Base-by-base conservation (phyloP, 2,113 vertebrate species). In the Procavia capensis region DNA sequence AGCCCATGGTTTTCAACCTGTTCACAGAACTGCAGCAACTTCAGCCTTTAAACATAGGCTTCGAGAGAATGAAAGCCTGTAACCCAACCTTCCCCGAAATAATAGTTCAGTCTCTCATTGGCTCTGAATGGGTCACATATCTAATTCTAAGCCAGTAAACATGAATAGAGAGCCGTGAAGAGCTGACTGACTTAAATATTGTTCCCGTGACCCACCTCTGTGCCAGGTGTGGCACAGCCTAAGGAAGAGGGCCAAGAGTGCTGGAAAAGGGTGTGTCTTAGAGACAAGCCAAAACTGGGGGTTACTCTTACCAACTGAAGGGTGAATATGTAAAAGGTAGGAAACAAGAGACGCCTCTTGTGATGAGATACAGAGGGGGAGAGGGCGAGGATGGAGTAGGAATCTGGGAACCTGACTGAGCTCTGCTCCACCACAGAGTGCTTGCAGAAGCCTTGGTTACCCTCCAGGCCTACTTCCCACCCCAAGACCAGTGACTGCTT, bases 381-480 rank as follows among this genome's bases (percentile, higher is more conserved):
- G 29, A 54, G 34, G 24, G 29, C 11, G 47, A 3, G 5, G 25
- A 3, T 6, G 61, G 9, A 45, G 9, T 29, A 10, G 6, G 19
- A 5, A 14, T 34, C 39, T 1, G 16, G 31, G 34, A 3, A n/a
- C 34, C 3, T 29, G 9, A 13, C 47, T 10, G 61, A 43, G 31
- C 17, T 50, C 17, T 8, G 39, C 22, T 59, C 47, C 36, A 2
- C 11, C 45, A 22, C 34, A 14, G 4, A 39, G 8, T 31, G 27
- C 50, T n/a, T 36, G 6, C 20, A 1, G 9, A 14, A 63, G 1
- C 2, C 34, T 3, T 1, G 3, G 19, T 9, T 10, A 61, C 39
- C 11, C 76, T 90, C 72, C 59, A 39, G 47, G 31, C 6, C 39
- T 59, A 7, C 36, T 79, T 54, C 29, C 59, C 8, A 34, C 8